Evolutionary conservation across 2,113 vertebrate genomes (phyloP), one percentile per base, ranked within the genome.

Genomic region (Pygoscelis adeliae): DNA sequence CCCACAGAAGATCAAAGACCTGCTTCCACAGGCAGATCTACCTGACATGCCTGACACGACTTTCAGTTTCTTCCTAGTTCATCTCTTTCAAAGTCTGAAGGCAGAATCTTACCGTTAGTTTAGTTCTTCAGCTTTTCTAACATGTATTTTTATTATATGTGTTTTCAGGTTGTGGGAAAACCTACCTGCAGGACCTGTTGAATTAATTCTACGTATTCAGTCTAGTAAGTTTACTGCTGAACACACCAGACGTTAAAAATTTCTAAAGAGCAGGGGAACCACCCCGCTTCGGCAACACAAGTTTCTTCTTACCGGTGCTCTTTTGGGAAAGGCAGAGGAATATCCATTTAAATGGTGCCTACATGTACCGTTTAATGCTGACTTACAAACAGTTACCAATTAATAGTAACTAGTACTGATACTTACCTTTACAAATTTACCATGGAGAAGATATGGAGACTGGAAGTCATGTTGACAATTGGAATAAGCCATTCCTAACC

Each of bases 401-500:
- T 42, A 53, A 13, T 3, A 44, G 22, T 1, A 46, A 49, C 14
- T 5, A 20, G 26, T 9, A 29, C 1, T 2, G 17, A 58, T 95
- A 98, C 98, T 79, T 97, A 99, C 99, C 98, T 99, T 99, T 87
- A 99, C 98, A 96, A 98, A 98, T 95, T 97, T 99, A 74, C 99
- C 98, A 59, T 99, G 99, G 85, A 99, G 98, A 95, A 99, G 98
- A 94, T 99, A 98, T 0, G 98, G 99, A 85, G 98, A 98, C 95
- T 98, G 98, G 94, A 99, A 99, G 97, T 99, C 99, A n/a, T 99
- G 98, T 79, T 99, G 99, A 97, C 99, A 99, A 98, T 99, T 99
- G 96, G 99, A 98, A 96, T 99, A 99, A 73, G 98, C 99, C 99
- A 99, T 99, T 79, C 99, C 99, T 87, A 99, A 77, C 36, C 99